Conservation (phyloP, 2,113 vertebrate species). For the Sapayoa aenigma region DNA sequence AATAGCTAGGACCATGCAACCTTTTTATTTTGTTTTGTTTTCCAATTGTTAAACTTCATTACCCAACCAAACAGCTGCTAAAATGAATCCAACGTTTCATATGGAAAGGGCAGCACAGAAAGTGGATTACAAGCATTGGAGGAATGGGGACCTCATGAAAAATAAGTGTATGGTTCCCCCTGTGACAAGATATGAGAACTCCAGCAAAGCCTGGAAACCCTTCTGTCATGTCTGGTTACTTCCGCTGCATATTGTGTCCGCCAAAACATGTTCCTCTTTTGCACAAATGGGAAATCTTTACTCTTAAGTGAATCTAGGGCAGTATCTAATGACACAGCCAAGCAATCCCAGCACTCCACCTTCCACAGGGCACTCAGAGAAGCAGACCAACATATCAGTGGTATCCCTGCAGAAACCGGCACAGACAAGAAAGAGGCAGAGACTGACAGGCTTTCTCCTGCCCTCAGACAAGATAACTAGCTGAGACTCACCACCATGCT, state of each 20-base stretch:
- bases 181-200: conserved; percentile 15
- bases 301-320: not conserved
- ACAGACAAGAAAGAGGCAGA: not conserved
- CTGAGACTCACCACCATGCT: not conserved
- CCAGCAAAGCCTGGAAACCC: not conserved
- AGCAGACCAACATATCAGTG: accelerated
- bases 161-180: not conserved
- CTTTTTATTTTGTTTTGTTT: not conserved
- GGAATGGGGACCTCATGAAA: not conserved
- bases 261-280: not conserved
- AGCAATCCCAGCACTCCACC: not conserved
- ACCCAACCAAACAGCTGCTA: not conserved
- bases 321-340: not conserved
- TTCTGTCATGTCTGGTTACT: not conserved
- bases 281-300: not conserved
- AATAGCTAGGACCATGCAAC: not conserved
- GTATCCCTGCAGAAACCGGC: not conserved
- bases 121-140: not conserved
- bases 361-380: not conserved
- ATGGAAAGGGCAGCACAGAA: not conserved
- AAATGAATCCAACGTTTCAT: not conserved
- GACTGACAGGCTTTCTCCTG: not conserved
- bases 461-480: not conserved
- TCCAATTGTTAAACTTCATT: not conserved
- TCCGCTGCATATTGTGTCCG: not conserved